Evolutionary conservation across 2,888 invertebrate species (phyloP), one percentile per base, ranked within the genome.

Genomic region (Ecdyonurus torrentis): DNA sequence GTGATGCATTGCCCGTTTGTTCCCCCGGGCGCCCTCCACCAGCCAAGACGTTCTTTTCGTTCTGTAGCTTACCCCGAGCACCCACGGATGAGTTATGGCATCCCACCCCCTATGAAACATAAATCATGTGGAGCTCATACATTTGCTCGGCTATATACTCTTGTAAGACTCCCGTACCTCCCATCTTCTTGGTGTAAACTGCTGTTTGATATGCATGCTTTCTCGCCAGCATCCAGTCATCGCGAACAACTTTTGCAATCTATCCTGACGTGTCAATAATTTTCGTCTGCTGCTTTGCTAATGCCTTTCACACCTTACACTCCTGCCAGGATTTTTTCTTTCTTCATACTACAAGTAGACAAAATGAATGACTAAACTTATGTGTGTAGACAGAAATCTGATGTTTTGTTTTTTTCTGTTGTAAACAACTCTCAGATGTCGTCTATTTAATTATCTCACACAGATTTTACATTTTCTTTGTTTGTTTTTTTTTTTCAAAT

Each of bases 251-350:
- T 55, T 20, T n/a, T 22, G 22, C 55, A 20, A 55, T 55, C 55
- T 22, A 55, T 55, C 55, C 55, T 55, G 55, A 55, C 55, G 55
- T 55, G 55, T 22, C 55, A 55, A 55, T 55, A 55, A 55, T n/a
- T n/a, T n/a, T n/a, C n/a, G n/a, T n/a, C n/a, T n/a, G n/a, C n/a
- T n/a, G n/a, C n/a, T n/a, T n/a, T n/a, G n/a, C n/a, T n/a, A n/a
- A n/a, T n/a, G n/a, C n/a, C n/a, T n/a, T n/a, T n/a, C n/a, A n/a
- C n/a, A n/a, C n/a, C n/a, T n/a, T n/a, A n/a, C n/a, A n/a, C n/a
- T n/a, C n/a, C n/a, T n/a, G n/a, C n/a, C n/a, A n/a, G n/a, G n/a
- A n/a, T n/a, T n/a, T n/a, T n/a, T n/a, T n/a, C n/a, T n/a, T n/a
- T n/a, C n/a, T n/a, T n/a, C n/a, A n/a, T n/a, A n/a, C n/a, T n/a